Evolutionary conservation across 2,113 vertebrate species (phyloP).

Genomic region (Microcebus lehilahytsara): DNA sequence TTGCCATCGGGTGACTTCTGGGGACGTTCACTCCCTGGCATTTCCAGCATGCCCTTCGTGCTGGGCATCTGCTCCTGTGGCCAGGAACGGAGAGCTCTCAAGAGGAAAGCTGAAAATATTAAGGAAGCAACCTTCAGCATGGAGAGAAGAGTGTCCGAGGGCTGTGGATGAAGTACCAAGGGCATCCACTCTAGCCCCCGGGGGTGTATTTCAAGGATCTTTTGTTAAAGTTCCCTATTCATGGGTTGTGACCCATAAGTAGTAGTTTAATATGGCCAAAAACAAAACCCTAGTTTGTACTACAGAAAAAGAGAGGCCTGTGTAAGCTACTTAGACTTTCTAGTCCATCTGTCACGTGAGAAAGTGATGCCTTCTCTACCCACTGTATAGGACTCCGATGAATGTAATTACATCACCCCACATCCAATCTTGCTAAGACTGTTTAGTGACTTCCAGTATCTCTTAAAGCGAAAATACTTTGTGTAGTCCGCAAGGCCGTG

Average conservation of each 20-base stretch:
- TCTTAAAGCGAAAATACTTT: background rate
- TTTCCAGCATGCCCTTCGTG: background rate
- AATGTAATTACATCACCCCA: background rate
- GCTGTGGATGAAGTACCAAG: background rate
- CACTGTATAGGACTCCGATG: background rate
- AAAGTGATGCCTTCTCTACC: background rate
- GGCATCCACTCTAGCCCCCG: background rate
- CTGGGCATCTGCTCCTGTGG: background rate
- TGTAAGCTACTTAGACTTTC: background rate
- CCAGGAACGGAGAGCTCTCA: background rate
- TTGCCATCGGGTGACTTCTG: background rate
- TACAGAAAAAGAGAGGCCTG: background rate
- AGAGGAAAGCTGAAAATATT: background rate
- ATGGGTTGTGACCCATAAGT: background rate
- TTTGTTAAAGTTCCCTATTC: background rate
- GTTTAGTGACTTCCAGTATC: background rate
- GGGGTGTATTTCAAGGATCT: background rate
- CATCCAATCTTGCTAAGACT: background rate
- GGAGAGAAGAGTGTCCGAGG: background rate
- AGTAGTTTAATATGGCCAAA: background rate
- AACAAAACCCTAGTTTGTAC: background rate
- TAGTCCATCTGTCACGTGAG: no score
- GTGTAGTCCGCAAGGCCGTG: background rate
- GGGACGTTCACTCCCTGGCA: background rate
- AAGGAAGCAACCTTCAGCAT: background rate